Base-by-base conservation (phyloP, 2,888 invertebrate genomes). In the Trileptium ribeirensis region DNA sequence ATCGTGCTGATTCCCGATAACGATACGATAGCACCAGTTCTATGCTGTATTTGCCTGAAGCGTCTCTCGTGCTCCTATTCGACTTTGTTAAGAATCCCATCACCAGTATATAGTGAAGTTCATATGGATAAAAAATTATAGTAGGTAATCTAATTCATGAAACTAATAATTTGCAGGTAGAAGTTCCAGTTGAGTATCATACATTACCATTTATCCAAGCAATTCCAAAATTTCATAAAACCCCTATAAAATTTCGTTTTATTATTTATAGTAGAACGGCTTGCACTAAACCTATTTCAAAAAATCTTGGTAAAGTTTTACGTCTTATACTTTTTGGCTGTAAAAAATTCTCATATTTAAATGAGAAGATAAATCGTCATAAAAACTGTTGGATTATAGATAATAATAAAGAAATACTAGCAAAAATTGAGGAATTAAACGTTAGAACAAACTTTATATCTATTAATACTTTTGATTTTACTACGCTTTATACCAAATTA, bases 161-260 rank as follows among this genome's bases (percentile, higher is more conserved):
- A n/a, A n/a, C n/a, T n/a, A n/a, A n/a, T n/a, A n/a, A n/a, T n/a
- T n/a, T n/a, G n/a, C n/a, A n/a, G n/a, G n/a, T n/a, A n/a, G n/a
- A n/a, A n/a, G n/a, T n/a, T n/a, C n/a, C n/a, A n/a, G n/a, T n/a
- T n/a, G n/a, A n/a, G n/a, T n/a, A n/a, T n/a, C n/a, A n/a, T n/a
- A n/a, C n/a, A n/a, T n/a, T n/a, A n/a, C 70, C 70, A 33, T 70
- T 70, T 70, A 70, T 70, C n/a, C 36, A 70, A 33, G 31, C 36
- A 19, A 70, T 36, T 70, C 70, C 70, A 70, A 70, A 70, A 70
- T 70, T 70, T 70, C 70, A 70, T 36, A 70, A 70, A 70, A 31
- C 3, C 33, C 70, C 70, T 8, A 31, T 70, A 19, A 33, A 29
- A 33, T 70, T 70, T 70, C 15, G 70, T 15, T 33, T 8, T 36